phyloP scores from a whole-genome alignment of 1,140 invertebrate species.

The Thaumetopoea pityocampa region DNA sequence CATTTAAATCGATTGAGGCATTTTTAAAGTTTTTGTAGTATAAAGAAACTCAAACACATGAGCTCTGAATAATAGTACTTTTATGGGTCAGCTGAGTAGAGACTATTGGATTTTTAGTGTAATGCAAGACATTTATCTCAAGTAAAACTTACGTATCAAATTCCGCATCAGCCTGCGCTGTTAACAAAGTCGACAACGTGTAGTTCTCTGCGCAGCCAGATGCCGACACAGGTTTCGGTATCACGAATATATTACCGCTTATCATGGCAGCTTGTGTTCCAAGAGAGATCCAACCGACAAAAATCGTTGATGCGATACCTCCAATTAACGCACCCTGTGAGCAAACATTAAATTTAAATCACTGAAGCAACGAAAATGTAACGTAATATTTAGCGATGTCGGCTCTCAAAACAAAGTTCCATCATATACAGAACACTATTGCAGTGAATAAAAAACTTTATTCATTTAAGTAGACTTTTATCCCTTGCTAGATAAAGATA shows the following conservation, averaged over 20 bases:
- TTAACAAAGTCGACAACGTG: conserved; percentile 29
- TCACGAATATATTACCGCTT: conserved; percentile 77
- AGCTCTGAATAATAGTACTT: no score
- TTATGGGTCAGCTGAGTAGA: background rate
- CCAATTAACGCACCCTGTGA: conserved; percentile 87
- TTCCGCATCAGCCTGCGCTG: conserved; percentile 25
- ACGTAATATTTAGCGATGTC: no score
- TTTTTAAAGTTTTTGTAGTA: no score
- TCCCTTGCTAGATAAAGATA: no score
- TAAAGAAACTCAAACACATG: no score
- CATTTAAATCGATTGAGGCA: no score
- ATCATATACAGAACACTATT: no score
- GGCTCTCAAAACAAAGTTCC: no score
- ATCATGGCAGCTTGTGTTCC: conserved; percentile 87
- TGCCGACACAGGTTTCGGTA: conserved; percentile 77
- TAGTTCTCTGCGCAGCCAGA: conserved; percentile 76
- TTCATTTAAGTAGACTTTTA: no score
- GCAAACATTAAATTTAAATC: conserved; percentile 1
- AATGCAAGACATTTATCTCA: background rate
- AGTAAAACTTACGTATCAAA: conserved; percentile 41
- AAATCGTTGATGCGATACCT: conserved; percentile 79
- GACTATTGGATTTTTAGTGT: background rate
- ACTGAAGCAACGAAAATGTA: background rate
- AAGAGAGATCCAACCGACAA: conserved; percentile 91
- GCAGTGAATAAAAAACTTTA: no score